phyloP scores from a whole-genome alignment of 1,140 invertebrate genomes.

The Bombus difficillimus region DNA sequence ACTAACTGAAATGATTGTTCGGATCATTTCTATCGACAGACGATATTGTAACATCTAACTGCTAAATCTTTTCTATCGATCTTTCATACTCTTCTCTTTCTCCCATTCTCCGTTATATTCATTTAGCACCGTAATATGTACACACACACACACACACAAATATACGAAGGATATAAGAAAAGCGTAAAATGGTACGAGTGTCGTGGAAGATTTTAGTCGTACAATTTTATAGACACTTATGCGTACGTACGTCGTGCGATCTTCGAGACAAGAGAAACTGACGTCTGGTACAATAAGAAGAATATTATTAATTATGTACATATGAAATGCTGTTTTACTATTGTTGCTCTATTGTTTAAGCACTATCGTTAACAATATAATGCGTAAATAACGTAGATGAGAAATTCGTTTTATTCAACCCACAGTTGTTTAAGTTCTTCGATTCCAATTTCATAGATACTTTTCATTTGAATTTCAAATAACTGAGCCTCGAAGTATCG shows the following conservation, averaged over 20 bases:
- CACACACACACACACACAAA: background rate
- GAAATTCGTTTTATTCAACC: slow-evolving; percentile 32
- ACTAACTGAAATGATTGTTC: slow-evolving; percentile 50
- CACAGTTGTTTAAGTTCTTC: background rate
- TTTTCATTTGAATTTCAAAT: background rate
- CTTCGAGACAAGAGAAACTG: slow-evolving; percentile 24
- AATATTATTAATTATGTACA: slow-evolving; percentile 73
- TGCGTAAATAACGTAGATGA: slow-evolving; percentile 53
- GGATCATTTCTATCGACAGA: slow-evolving; percentile 29
- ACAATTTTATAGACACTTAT: slow-evolving; percentile 43
- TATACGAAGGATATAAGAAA: background rate
- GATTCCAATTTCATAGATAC: background rate
- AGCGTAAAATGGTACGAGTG: slow-evolving; percentile 10
- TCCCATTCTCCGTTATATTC: background rate
- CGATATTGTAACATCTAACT: slow-evolving; percentile 14
- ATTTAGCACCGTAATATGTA: background rate
- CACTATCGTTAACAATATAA: slow-evolving; percentile 73
- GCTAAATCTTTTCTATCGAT: slow-evolving; percentile 34
- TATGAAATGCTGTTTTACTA: slow-evolving; percentile 74
- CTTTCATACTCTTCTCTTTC: background rate
- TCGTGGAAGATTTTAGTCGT: slow-evolving; percentile 39
- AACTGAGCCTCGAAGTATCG: background rate
- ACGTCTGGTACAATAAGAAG: slow-evolving; percentile 57
- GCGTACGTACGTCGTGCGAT: background rate
- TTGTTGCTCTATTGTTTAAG: slow-evolving; percentile 80